A percentile compares a stretch with the other conserved stretches of the same genome.
phyloP scores from a whole-genome alignment of 2,797 vertebrate species.

The Remorina albescens region DNA sequence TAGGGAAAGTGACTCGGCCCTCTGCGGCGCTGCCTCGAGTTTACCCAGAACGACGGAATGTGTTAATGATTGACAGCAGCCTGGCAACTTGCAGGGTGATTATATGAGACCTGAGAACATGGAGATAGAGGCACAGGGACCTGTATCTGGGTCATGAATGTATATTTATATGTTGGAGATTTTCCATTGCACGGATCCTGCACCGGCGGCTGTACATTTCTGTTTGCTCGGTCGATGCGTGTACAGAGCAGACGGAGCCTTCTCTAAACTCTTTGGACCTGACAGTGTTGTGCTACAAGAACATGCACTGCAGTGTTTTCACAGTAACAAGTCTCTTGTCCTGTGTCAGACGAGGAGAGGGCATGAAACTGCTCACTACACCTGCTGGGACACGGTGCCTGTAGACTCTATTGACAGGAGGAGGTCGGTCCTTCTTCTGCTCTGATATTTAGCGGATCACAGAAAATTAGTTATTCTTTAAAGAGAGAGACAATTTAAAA shows the following conservation, averaged over 20 bases:
- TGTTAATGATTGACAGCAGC: conserved; percentile 73
- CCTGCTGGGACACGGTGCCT: not conserved
- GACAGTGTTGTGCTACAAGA: not conserved
- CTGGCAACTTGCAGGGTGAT: conserved; percentile 36
- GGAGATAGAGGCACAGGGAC: conserved; percentile 5
- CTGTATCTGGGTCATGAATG: conserved; percentile 47
- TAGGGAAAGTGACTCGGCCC: conserved; percentile 33
- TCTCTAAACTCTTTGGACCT: not conserved
- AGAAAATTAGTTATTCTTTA: too few species aligned
- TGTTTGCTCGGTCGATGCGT: not conserved
- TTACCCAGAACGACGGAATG: conserved; percentile 33
- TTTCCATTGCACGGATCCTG: conserved; percentile 41
- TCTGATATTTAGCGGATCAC: not conserved
- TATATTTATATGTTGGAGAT: conserved; percentile 52
- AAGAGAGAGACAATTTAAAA: too few species aligned
- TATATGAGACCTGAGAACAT: conserved; percentile 60
- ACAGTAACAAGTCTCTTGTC: not conserved
- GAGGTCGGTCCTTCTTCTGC: not conserved
- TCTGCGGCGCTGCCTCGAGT: conserved; percentile 33
- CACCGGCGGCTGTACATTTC: conserved; percentile 11
- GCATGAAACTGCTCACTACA: not conserved
- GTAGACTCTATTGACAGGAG: too few species aligned
- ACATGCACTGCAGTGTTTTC: not conserved
- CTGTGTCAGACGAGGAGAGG: not conserved
- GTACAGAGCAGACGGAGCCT: not conserved